These are phyloP conservation scores for Chrysolina americana DNA, from an alignment of 2,888 invertebrate genomes.

Conservation along the genomic window DNA sequence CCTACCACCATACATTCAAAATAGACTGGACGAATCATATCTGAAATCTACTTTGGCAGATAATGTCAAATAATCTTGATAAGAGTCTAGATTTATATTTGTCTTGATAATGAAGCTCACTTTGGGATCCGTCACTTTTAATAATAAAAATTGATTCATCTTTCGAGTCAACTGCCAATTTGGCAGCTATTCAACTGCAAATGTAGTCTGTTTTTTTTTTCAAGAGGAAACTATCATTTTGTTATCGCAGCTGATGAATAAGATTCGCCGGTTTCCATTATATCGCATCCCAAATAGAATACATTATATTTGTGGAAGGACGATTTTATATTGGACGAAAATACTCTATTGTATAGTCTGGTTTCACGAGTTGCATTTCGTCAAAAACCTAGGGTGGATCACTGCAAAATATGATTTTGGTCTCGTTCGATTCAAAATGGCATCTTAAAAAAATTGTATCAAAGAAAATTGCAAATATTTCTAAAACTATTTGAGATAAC, in stretches of 20 bases:
- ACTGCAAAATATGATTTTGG: too few species aligned
- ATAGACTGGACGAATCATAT: constrained; percentile 21
- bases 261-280: neutral
- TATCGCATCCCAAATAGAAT: neutral
- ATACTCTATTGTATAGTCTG: too few species aligned
- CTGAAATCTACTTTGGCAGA: constrained; percentile 22
- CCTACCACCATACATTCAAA: too few species aligned
- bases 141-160: constrained; percentile 24
- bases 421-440: too few species aligned
- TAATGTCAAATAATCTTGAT: constrained; percentile 22
- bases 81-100: constrained; percentile 21
- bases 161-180: constrained; percentile 12
- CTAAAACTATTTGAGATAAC: too few species aligned
- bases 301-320: too few species aligned
- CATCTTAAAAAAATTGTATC: too few species aligned
- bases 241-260: constrained; percentile 13
- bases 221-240: neutral
- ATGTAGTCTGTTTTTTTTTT: neutral
- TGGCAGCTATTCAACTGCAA: constrained; percentile 14
- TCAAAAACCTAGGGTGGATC: too few species aligned
- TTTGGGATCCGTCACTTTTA: constrained; percentile 1
- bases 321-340: too few species aligned
- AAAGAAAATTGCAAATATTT: too few species aligned
- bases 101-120: constrained; percentile 19
- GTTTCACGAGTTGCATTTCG: too few species aligned